A percentile compares a stretch with the other conserved stretches of the same genome.
These are phyloP conservation scores for Pseudochromis fuscus DNA, from an alignment of 2,797 vertebrate genomes.

Conservation along the genomic window DNA sequence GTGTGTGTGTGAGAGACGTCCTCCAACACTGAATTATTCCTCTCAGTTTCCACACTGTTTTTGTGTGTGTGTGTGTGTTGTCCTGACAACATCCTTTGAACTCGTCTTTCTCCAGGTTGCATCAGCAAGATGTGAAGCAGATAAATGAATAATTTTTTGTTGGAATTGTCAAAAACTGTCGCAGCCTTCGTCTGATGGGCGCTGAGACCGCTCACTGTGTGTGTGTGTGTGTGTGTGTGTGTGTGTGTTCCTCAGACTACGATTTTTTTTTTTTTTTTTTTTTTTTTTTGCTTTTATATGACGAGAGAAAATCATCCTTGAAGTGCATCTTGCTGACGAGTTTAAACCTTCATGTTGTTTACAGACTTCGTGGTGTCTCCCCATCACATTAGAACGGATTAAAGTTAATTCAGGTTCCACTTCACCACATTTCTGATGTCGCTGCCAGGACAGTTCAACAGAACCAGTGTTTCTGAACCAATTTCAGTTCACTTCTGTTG, in stretches of 20 bases:
- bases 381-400: slow-evolving; percentile 24
- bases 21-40: slow-evolving; percentile 34
- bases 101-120: slow-evolving; percentile 80
- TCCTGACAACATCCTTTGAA: slow-evolving; percentile 68
- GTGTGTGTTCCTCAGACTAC: neutral
- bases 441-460: slow-evolving; percentile 2
- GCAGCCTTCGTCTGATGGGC: slow-evolving; percentile 53
- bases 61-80: slow-evolving; percentile 13
- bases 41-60: slow-evolving; percentile 21
- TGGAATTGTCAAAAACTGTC: slow-evolving; percentile 80
- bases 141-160: slow-evolving; percentile 80
- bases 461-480: neutral
- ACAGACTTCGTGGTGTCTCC: neutral
- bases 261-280: slow-evolving; percentile 34
- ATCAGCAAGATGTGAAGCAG: slow-evolving; percentile 78
- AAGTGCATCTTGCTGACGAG: slow-evolving; percentile 26
- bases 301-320: slow-evolving; percentile 27
- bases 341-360: slow-evolving; percentile 24
- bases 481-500: slow-evolving; percentile 7
- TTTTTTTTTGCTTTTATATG: slow-evolving; percentile 20
- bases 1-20: slow-evolving; percentile 13
- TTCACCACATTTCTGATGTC: slow-evolving; percentile 1
- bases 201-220: slow-evolving; percentile 21
- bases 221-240: slow-evolving; percentile 9
- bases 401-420: slow-evolving; percentile 15